Evolutionary conservation across 2,113 vertebrate species (phyloP).

Genomic region (Oncorhynchus masou): DNA sequence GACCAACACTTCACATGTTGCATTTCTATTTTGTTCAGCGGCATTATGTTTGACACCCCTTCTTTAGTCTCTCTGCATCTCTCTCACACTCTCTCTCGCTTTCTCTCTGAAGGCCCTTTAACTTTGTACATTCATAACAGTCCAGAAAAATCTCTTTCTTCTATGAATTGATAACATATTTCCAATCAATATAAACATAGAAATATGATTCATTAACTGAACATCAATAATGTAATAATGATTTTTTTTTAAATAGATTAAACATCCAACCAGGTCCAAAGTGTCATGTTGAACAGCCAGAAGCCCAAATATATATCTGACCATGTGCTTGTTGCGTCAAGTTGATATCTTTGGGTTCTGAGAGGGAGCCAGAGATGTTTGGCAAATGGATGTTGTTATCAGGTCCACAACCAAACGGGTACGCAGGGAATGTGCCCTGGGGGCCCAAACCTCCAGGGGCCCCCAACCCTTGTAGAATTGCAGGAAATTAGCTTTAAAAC

Average conservation of each 20-base stretch:
- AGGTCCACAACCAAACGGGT: too few species aligned
- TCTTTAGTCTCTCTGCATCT: too few species aligned
- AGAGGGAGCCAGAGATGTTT: not conserved
- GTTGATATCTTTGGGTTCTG: too few species aligned
- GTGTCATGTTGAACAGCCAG: not conserved
- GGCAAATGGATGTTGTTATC: not conserved
- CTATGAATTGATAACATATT: not conserved
- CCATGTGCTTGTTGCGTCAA: too few species aligned
- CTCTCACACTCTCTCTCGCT: not conserved
- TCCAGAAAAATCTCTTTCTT: not conserved
- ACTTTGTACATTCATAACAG: not conserved
- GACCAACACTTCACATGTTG: too few species aligned
- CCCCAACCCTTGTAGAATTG: too few species aligned
- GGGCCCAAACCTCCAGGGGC: too few species aligned
- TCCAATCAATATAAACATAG: not conserved
- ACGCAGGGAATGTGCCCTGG: too few species aligned
- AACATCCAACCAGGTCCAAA: not conserved
- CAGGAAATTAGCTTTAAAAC: too few species aligned
- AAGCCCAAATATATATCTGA: not conserved
- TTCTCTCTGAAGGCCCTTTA: not conserved
- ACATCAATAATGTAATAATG: not conserved
- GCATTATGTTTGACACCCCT: too few species aligned
- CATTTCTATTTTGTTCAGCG: too few species aligned
- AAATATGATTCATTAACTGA: not conserved
- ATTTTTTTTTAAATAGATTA: not conserved